These are phyloP conservation scores for Neolamprologus toae DNA, from an alignment of 2,113 vertebrate genomes.

Conservation along the genomic window DNA sequence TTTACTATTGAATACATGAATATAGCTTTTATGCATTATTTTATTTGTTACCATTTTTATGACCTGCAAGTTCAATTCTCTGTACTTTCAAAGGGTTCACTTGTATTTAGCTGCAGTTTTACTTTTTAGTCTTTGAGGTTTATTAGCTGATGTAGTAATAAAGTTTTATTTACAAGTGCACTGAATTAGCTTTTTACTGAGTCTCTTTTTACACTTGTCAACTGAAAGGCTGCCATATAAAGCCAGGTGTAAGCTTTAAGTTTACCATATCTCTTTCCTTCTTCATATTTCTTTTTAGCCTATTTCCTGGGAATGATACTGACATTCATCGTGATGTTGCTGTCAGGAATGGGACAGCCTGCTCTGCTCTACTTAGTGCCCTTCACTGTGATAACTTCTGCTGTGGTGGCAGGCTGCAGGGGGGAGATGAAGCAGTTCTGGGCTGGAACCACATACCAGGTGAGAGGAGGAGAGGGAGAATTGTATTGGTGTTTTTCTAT, in stretches of 20 bases:
- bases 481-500: neutral
- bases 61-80: neutral
- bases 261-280: neutral
- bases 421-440: slow-evolving; percentile 90
- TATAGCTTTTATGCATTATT: neutral
- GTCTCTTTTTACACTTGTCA: neutral
- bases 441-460: slow-evolving; percentile 84
- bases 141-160: neutral
- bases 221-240: neutral
- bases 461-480: slow-evolving; percentile 38
- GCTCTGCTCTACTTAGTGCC: slow-evolving; percentile 95
- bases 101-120: neutral
- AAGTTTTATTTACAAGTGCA: neutral
- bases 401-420: slow-evolving; percentile 78
- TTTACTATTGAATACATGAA: neutral
- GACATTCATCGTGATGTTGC: slow-evolving; percentile 83
- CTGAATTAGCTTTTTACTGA: neutral
- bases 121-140: neutral
- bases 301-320: slow-evolving; percentile 86
- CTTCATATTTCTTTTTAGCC: slow-evolving; percentile 57
- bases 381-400: slow-evolving; percentile 83
- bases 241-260: neutral
- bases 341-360: slow-evolving; percentile 88
- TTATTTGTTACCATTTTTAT: neutral
- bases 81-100: neutral